A percentile compares a stretch with the other conserved stretches of the same genome.
Evolutionary conservation across 2,797 vertebrate species (phyloP).

Genomic region (Lemur catta): DNA sequence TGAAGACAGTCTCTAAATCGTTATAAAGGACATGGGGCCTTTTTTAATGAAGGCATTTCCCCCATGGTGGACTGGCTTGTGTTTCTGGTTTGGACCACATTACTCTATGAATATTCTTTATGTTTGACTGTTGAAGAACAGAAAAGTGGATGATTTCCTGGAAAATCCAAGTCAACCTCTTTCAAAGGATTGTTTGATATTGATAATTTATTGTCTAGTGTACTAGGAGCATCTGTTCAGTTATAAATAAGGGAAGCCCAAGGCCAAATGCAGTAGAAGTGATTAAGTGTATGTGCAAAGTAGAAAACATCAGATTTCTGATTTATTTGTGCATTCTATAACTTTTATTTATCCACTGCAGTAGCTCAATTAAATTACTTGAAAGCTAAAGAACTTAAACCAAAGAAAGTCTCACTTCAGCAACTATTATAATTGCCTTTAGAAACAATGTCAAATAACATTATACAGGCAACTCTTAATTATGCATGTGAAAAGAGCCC

Average conservation of each 20-base stretch:
- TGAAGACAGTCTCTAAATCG: background rate
- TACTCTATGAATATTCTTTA: background rate
- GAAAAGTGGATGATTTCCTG: background rate
- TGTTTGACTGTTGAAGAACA: background rate
- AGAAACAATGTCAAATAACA: constrained; percentile 71
- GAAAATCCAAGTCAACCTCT: background rate
- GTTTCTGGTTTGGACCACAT: background rate
- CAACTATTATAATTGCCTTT: constrained; percentile 66
- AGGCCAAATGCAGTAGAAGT: background rate
- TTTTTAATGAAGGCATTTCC: background rate
- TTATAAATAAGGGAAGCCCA: background rate
- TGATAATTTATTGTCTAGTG: background rate
- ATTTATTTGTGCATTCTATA: constrained; percentile 30
- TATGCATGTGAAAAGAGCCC: constrained; percentile 46
- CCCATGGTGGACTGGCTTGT: background rate
- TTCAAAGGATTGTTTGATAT: constrained; percentile 14
- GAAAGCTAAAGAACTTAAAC: constrained; percentile 44
- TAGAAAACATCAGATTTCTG: constrained; percentile 23
- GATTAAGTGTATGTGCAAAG: background rate
- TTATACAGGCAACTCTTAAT: constrained; percentile 64
- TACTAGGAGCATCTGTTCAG: background rate
- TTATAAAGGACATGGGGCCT: background rate
- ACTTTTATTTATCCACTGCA: constrained; percentile 46
- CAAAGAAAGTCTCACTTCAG: constrained; percentile 58
- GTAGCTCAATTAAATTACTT: constrained; percentile 50